Evolutionary conservation across 2,888 invertebrate genomes (phyloP).

Genomic region (Leptinotarsa rubiginosa): DNA sequence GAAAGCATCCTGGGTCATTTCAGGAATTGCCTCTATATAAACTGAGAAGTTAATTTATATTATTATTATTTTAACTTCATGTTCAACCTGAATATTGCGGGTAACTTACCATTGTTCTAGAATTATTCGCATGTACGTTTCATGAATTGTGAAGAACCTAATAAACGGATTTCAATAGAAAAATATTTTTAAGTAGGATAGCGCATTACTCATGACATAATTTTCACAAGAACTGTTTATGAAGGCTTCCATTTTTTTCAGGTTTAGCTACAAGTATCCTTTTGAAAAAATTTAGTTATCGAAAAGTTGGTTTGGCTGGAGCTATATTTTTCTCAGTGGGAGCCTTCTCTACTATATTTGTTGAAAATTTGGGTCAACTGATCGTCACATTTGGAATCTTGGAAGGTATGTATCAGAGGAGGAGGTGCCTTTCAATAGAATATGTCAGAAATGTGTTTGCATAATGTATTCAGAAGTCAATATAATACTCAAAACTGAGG

Average conservation of each 20-base stretch:
- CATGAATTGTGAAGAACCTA: no score
- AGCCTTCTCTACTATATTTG: conserved; percentile 6
- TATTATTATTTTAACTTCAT: no score
- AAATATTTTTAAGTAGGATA: not conserved
- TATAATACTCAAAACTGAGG: no score
- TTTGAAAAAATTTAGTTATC: conserved; percentile 74
- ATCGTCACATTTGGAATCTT: conserved; percentile 13
- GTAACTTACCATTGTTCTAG: no score
- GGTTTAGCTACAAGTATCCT: conserved; percentile 78
- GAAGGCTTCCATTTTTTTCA: conserved; percentile 56
- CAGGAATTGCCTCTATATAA: no score
- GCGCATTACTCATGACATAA: not conserved
- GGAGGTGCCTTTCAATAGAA: no score
- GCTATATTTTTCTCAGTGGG: conserved; percentile 58
- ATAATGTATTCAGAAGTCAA: not conserved
- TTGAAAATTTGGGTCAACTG: conserved; percentile 4
- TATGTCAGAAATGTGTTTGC: not conserved
- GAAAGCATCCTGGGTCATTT: no score
- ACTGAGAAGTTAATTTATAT: no score
- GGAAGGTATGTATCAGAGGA: conserved; percentile 6
- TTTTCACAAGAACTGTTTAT: not conserved
- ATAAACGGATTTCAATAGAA: no score
- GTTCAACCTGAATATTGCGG: no score
- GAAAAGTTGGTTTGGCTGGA: conserved; percentile 76
- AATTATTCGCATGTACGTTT: no score